phyloP scores from a whole-genome alignment of 2,113 vertebrate genomes.

The Orycteropus afer region DNA sequence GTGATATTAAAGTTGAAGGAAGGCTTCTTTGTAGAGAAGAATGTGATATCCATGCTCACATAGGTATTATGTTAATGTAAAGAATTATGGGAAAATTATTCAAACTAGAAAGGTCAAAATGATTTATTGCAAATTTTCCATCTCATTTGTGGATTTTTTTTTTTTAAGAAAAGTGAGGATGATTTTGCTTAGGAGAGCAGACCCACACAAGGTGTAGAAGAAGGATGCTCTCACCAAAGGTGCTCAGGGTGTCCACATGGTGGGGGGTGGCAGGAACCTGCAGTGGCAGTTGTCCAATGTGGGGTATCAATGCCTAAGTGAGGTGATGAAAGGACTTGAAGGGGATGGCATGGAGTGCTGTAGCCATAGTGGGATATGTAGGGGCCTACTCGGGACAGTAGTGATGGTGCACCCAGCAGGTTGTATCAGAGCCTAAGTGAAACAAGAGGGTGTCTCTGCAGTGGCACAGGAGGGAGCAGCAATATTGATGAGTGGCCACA shows the following conservation, averaged over 20 bases:
- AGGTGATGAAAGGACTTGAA: neutral
- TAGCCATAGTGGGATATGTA: too few species aligned
- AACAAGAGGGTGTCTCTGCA: rapidly evolving
- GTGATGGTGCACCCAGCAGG: neutral
- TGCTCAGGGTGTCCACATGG: rapidly evolving
- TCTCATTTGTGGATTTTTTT: neutral
- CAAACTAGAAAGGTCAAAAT: neutral
- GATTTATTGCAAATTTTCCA: neutral
- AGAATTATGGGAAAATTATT: too few species aligned
- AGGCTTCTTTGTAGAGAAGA: neutral
- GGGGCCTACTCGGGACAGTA: neutral
- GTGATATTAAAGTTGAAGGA: neutral
- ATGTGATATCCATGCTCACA: neutral
- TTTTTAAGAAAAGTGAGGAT: neutral
- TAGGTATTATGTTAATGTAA: neutral
- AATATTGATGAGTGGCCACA: neutral
- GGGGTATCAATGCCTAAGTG: neutral
- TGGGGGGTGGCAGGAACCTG: rapidly evolving
- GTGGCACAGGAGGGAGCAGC: too few species aligned
- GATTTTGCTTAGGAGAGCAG: neutral
- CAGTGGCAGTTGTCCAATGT: rapidly evolving
- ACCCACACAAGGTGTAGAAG: neutral
- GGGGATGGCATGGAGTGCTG: too few species aligned
- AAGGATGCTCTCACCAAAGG: neutral
- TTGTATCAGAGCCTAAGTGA: rapidly evolving